phyloP scores from a whole-genome alignment of 1,140 invertebrate species.

The Metopolophium dirhodum region DNA sequence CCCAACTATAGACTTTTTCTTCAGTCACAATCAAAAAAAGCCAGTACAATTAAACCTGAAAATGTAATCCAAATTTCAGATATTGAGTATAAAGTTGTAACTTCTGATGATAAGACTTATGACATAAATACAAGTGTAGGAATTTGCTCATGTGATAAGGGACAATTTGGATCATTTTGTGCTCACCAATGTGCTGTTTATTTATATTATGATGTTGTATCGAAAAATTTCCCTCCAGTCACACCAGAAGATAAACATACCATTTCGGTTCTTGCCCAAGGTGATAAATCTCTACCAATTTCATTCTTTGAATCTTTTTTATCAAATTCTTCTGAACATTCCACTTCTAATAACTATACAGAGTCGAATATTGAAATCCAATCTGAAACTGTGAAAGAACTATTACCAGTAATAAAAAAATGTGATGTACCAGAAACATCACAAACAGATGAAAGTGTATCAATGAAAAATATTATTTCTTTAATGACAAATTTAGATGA shows the following conservation, averaged over 20 bases:
- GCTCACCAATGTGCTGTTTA: conserved; percentile 27
- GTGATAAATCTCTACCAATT: background rate
- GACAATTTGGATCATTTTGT: conserved; percentile 47
- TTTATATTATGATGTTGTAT: background rate
- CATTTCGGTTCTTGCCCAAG: background rate
- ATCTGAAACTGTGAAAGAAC: background rate
- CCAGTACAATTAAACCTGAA: background rate
- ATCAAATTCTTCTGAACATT: background rate
- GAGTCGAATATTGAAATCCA: background rate
- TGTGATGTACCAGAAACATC: too few relatives aligned
- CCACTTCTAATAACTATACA: background rate
- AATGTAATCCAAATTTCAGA: background rate
- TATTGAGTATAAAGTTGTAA: background rate
- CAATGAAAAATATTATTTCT: background rate
- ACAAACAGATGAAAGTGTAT: background rate
- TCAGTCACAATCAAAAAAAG: background rate
- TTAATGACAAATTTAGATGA: background rate
- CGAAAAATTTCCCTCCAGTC: conserved; percentile 20
- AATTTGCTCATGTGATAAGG: background rate
- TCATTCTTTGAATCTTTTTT: background rate
- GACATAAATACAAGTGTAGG: background rate
- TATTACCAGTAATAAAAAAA: background rate
- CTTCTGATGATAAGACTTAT: background rate
- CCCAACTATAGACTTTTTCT: background rate
- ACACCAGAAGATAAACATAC: background rate